Base-by-base conservation (phyloP, 2,113 vertebrate species). In the Burhinus oedicnemus region DNA sequence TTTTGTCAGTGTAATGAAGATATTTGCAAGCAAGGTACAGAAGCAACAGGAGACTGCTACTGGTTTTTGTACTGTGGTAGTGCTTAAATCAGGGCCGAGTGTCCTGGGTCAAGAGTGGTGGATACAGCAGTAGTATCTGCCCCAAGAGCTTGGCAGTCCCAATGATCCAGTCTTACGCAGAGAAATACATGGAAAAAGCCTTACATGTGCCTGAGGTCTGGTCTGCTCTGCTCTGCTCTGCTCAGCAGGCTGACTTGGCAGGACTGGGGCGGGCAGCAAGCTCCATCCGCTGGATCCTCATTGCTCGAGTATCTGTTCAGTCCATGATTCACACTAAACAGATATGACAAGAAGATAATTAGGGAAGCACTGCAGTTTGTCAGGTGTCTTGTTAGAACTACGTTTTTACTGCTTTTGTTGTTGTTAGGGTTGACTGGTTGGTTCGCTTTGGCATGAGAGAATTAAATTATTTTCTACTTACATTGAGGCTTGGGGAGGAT, bases 381-480 rank as follows among this genome's bases (percentile, higher is more conserved):
- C 95, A 97, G 91, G 89, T 95, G 95, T 97, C 95, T 95, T 45
- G 77, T 91, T 96, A 95, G 72, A 94, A 80, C 74, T 30, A 25
- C 1, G 0, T 44, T 85, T 96, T 89, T 93, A 77, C 47, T 52
- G 89, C 70, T 94, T 91, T 87, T 80, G 65, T 72, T 95, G 89
- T 76, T 90, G 84, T 91, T 93, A 77, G 92, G 58, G 61, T 89
- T 80, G 89, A 77, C 88, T 74, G 45, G 75, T 80, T 86, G 71
- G 93, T 95, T 91, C 2, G 10, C 85, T 95, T 94, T 5, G 26
- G 75, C 79, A 74, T 66, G 75, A 86, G 58, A 83, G 55, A 95
- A 95, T 91, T 61, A 54, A 91, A 94, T 96, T 96, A 96, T 95
- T 94, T 94, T 90, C 91, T 95, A 18, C 78, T 95, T 96, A 91